Percentiles rank a stretch among this genome's conserved stretches.
phyloP scores from a whole-genome alignment of 2,113 vertebrate genomes.

The Haemorhous mexicanus region DNA sequence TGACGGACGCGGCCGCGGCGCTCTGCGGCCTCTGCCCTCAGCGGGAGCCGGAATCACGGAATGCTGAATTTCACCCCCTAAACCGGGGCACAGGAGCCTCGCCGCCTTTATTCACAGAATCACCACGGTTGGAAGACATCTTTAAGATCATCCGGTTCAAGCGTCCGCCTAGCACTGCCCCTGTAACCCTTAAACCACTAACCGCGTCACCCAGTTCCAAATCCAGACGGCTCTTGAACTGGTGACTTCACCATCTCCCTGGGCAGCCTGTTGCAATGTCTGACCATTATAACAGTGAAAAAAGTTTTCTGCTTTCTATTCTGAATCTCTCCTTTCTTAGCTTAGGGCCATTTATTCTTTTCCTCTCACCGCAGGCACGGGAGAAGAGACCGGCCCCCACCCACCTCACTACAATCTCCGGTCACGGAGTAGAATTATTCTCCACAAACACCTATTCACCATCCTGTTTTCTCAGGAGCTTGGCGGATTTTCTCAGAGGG shows the following conservation, averaged over 20 bases:
- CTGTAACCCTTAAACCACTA: neutral
- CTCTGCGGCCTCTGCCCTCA: no score
- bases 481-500: accelerated
- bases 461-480: neutral
- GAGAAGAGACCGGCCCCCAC: neutral
- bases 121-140: neutral
- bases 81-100: neutral
- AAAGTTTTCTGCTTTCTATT: neutral
- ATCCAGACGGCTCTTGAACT: neutral
- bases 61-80: accelerated
- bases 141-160: neutral
- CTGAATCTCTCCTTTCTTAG: neutral
- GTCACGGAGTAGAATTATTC: neutral
- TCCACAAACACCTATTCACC: accelerated
- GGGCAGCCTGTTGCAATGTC: neutral
- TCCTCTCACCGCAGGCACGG: no score
- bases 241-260: neutral
- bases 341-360: neutral
- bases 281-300: neutral
- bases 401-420: neutral
- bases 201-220: neutral
- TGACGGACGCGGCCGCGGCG: neutral
- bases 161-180: neutral
- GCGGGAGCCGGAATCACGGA: no score
- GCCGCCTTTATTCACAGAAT: neutral